These are phyloP conservation scores for Amiota communis DNA, from an alignment of 2,888 invertebrate species.

Conservation along the genomic window DNA sequence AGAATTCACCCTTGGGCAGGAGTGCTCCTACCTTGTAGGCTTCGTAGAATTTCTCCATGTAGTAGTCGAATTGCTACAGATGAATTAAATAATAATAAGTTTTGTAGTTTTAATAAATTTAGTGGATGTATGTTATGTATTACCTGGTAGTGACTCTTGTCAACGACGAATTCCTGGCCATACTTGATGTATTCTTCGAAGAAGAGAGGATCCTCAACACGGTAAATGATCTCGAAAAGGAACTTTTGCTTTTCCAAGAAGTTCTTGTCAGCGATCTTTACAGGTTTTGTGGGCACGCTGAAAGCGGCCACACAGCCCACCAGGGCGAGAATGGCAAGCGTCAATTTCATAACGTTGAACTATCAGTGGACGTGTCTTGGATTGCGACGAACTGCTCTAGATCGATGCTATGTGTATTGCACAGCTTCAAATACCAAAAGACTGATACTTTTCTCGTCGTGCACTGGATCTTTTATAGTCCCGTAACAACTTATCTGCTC, in stretches of 20 bases:
- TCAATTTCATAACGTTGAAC: slow-evolving; percentile 59
- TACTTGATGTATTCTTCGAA: slow-evolving; percentile 67
- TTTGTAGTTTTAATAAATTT: too few relatives aligned
- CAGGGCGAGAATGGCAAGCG: slow-evolving; percentile 63
- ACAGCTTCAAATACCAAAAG: slow-evolving; percentile 62
- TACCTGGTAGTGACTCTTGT: slow-evolving; percentile 58
- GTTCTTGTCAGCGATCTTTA: slow-evolving; percentile 59
- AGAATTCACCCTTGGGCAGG: slow-evolving; percentile 76
- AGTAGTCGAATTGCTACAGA: slow-evolving; percentile 52
- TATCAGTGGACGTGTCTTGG: slow-evolving; percentile 23
- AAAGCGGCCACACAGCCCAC: slow-evolving; percentile 62
- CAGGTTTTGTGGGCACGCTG: slow-evolving; percentile 51
- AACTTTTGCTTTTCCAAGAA: slow-evolving; percentile 64
- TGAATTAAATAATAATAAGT: neutral
- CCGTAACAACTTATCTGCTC: neutral
- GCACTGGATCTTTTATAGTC: slow-evolving; percentile 53
- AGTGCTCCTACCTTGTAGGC: slow-evolving; percentile 71
- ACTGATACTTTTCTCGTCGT: slow-evolving; percentile 54
- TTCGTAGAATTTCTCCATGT: slow-evolving; percentile 65
- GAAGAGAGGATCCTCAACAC: slow-evolving; percentile 57
- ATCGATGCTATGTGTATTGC: slow-evolving; percentile 44
- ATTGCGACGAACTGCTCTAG: slow-evolving; percentile 55
- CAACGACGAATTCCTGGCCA: slow-evolving; percentile 50
- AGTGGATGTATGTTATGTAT: too few relatives aligned
- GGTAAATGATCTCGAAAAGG: slow-evolving; percentile 61